Evolutionary conservation across 2,888 invertebrate genomes (phyloP).

Genomic region (Eumerus sabulonum): DNA sequence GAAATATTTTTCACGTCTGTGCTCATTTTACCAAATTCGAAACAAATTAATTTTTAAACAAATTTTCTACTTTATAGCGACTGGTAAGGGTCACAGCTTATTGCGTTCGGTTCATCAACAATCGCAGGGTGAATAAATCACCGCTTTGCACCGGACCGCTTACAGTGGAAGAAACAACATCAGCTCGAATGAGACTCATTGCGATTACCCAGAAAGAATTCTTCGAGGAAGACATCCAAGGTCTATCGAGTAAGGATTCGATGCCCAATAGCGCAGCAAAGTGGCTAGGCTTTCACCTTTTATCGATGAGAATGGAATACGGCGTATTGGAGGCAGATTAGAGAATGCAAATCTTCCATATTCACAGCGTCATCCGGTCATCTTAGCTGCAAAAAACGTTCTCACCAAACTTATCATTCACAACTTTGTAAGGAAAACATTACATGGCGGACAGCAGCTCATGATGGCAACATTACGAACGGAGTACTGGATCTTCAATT

Average conservation of each 20-base stretch:
- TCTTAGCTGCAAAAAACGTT: conserved; percentile 2
- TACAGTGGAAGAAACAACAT: background rate
- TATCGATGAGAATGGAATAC: conserved; percentile 1
- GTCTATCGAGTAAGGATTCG: background rate
- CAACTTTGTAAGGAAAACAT: background rate
- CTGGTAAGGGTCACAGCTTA: background rate
- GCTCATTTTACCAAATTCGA: background rate
- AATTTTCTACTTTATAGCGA: background rate
- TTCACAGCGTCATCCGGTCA: conserved; percentile 15
- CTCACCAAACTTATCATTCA: background rate
- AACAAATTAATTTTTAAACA: background rate
- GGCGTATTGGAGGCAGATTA: conserved; percentile 18
- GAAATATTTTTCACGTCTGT: background rate
- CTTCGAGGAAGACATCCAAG: conserved; percentile 6
- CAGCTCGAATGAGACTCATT: conserved; percentile 3
- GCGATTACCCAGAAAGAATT: conserved; percentile 2
- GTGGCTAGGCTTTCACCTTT: conserved; percentile 13
- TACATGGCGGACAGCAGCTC: conserved; percentile 22
- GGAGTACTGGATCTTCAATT: no score
- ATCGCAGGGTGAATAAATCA: background rate
- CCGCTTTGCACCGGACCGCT: conserved; percentile 3
- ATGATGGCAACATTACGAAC: conserved; percentile 37
- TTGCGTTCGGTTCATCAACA: no score
- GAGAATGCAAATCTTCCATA: conserved; percentile 13
- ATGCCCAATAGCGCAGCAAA: conserved; percentile 4